phyloP scores from a whole-genome alignment of 2,113 vertebrate species.

The Leucosticte australis region DNA sequence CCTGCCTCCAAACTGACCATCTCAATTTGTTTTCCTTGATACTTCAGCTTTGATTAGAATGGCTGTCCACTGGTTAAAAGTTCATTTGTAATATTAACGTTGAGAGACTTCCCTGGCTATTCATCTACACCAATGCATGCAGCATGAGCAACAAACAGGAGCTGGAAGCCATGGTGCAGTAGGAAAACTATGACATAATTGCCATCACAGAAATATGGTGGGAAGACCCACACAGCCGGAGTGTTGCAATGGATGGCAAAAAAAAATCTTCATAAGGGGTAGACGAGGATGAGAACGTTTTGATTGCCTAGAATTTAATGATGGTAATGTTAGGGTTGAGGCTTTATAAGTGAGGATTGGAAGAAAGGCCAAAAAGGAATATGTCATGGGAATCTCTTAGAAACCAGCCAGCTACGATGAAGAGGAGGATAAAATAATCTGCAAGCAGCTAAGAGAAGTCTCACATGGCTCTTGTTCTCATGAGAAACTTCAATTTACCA shows the following conservation, averaged over 20 bases:
- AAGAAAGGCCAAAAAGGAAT: neutral
- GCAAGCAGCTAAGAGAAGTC: neutral
- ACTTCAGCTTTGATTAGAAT: neutral
- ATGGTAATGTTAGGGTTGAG: neutral
- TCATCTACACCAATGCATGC: neutral
- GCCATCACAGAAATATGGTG: neutral
- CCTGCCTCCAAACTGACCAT: neutral
- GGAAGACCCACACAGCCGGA: neutral
- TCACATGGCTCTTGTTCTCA: neutral
- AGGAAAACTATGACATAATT: neutral
- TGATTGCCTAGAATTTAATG: neutral
- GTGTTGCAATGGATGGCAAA: neutral
- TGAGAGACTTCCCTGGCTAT: neutral
- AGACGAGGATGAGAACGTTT: neutral
- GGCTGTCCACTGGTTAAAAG: neutral
- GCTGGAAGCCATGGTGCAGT: neutral
- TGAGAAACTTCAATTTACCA: neutral
- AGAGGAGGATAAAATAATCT: neutral
- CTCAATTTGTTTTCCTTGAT: slow-evolving; percentile 22
- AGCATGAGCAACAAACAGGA: neutral
- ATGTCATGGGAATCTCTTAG: neutral
- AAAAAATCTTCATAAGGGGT: neutral
- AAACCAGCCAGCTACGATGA: neutral
- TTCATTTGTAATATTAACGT: neutral
- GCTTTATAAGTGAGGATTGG: neutral